Evolutionary conservation across 1,140 invertebrate species (phyloP), one percentile per base, ranked within the genome.

Genomic region (Intoshia linei): DNA sequence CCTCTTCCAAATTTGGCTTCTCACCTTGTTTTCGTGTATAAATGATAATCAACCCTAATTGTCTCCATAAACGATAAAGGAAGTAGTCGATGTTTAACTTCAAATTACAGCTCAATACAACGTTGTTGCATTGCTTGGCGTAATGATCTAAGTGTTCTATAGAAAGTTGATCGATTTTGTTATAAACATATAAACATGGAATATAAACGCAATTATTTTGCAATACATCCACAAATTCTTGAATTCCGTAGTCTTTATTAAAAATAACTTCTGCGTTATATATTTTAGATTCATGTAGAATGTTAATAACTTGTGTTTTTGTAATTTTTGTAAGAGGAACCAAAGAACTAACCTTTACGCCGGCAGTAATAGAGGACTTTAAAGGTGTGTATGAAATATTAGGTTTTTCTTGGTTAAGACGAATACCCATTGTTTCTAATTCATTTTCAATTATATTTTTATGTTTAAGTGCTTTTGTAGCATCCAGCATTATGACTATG

Each of bases 121-220:
- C 69, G 46, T 74, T 76, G 55, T 87, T 67, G 0, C 74, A 68
- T 54, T 74, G 65, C 41, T 75, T 65, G 4, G 87, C 87, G 51
- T 95, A 70, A 48, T 76, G 64, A 59, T 95, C 77, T 4, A 98
- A 76, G 63, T 95, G 84, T 59, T 98, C 84, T 44, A 98, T 81
- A 19, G 81, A 90, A 47, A 95, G 79, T 62, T 93, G 83, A 72
- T 98, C 87, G 47, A 98, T 90, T 67, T 98, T 98, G 59, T 95
- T 98, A 61, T 93, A 95, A 32, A 92, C 79, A 62, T 92, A 92
- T 31, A 93, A 54, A 61, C 84, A 95, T 31, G 83, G 76, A 47
- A 98, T 62, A 61, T 98, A 95, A 32, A 92, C 78, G 44, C 87
- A 66, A 61, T 90, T 95, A 3, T 74, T 83, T 11, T 76, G 72